These are phyloP conservation scores for Aspidoscelis tigris DNA, from an alignment of 2,113 vertebrate genomes.

Conservation along the genomic window DNA sequence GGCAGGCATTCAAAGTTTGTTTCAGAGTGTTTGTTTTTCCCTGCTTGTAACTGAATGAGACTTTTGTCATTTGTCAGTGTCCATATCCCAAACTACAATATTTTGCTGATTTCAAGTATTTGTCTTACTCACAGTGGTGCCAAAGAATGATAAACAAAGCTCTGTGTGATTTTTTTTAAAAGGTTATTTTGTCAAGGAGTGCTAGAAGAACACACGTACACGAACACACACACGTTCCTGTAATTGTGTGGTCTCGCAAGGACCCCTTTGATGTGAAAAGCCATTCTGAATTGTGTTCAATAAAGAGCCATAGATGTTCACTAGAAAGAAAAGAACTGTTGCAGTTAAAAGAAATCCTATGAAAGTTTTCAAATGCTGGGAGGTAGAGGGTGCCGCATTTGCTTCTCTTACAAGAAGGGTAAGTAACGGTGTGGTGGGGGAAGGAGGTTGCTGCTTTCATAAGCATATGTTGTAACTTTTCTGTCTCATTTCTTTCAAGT, in stretches of 20 bases:
- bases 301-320: neutral
- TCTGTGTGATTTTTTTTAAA: slow-evolving; percentile 42
- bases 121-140: slow-evolving; percentile 46
- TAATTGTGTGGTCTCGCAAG: neutral
- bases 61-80: slow-evolving; percentile 60
- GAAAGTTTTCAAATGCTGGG: neutral
- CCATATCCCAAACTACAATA: slow-evolving; percentile 42
- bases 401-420: neutral
- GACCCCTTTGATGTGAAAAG: neutral
- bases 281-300: too few relatives aligned
- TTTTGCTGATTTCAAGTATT: slow-evolving; percentile 59
- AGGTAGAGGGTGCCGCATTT: neutral
- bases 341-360: neutral
- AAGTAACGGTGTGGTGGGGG: neutral
- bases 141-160: slow-evolving; percentile 55
- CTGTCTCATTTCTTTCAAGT: neutral
- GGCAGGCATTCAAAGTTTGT: slow-evolving; percentile 28
- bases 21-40: slow-evolving; percentile 62
- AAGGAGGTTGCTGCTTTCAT: neutral
- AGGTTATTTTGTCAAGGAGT: slow-evolving; percentile 39
- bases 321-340: neutral
- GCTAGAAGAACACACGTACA: neutral
- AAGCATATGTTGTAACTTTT: neutral
- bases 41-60: slow-evolving; percentile 61
- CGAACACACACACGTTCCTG: neutral